Evolutionary conservation across 92 coral and sea anemone species (phyloP), one percentile per base, ranked within the genome.

Genomic region (Epizoanthus scotinus): DNA sequence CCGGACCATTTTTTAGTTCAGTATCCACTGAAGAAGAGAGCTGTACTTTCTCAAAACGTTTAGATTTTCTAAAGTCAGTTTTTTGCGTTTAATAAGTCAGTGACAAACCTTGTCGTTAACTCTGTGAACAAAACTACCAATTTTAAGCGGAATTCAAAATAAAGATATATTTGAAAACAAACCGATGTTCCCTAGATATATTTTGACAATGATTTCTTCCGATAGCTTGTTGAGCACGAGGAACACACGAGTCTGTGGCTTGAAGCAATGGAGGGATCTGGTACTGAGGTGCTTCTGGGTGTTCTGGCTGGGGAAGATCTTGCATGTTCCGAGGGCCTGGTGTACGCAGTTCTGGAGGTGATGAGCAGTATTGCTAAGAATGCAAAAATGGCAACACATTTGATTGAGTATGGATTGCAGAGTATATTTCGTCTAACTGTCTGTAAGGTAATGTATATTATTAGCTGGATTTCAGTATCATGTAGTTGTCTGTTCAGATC

Each of bases 231-330:
- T 5, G 90, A 87, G 19, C 80, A 82, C 27, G 84, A 87, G 20
- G 91, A 87, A 34, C 81, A 78, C 66, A 61, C 89, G 13, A 55
- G 64, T 47, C 78, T 86, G 57, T 91, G 97, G 97, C 44, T 84
- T 71, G 91, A 86, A 63, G 70, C 72, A 14, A 91, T 91, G 97
- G 75, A 81, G 57, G 77, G 71, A 29, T 89, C 97, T 31, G 96
- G 93, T 31, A 67, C 85, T 34, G 96, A 84, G 56, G 89, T 87
- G 3, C 91, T 91, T n/a, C 60, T 89, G 52, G 93, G 81, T 34
- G 80, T 83, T 22, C 62, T 91, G 28, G 42, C 75, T 27, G 54
- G 74, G 40, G 62, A 68, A 56, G 26, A 79, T 22, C 71, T 38
- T 49, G 21, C 83, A 63, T 65, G 73, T 58, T 28, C 78, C 62